A percentile compares a stretch with the other conserved stretches of the same genome.
Conservation (phyloP, 2,113 vertebrate genomes). For the Notarius lentiginosus region DNA sequence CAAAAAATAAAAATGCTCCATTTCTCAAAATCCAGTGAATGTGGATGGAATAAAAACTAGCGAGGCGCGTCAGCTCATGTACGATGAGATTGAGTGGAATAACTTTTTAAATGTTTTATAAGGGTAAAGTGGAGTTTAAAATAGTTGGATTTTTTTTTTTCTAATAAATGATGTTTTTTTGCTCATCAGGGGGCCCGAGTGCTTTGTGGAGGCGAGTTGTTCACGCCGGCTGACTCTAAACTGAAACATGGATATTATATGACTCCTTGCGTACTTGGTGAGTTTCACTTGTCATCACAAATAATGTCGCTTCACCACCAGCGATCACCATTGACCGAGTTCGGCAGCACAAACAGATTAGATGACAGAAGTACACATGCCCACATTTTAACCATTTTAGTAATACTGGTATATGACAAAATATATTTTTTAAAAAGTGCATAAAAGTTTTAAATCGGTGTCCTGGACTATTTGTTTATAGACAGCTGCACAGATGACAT, state of each 20-base stretch:
- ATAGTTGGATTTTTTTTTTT: not conserved
- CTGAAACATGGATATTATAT: conserved; percentile 89
- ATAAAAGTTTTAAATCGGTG: not conserved
- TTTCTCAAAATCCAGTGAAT: too few species aligned
- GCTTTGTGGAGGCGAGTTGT: conserved; percentile 84
- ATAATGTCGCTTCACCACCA: not conserved
- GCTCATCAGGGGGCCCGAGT: conserved; percentile 83
- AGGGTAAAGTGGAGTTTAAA: not conserved
- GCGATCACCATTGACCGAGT: not conserved
- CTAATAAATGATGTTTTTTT: not conserved
- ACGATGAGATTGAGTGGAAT: too few species aligned
- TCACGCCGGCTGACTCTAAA: conserved; percentile 81
- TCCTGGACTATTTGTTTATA: conserved; percentile 53
- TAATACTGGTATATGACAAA: not conserved
- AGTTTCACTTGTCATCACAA: conserved; percentile 12
- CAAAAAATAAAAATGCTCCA: too few species aligned
- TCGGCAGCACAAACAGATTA: not conserved
- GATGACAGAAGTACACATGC: not conserved
- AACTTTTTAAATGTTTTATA: not conserved
- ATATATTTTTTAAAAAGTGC: not conserved
- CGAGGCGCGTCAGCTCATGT: too few species aligned
- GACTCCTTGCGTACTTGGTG: conserved; percentile 90
- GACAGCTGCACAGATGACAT: conserved; percentile 89
- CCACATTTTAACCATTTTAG: not conserved
- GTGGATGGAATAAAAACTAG: too few species aligned